A percentile compares a stretch with the other conserved stretches of the same genome.
Evolutionary conservation across 2,797 vertebrate species (phyloP).

Genomic region (Coranthus polyacanthus): DNA sequence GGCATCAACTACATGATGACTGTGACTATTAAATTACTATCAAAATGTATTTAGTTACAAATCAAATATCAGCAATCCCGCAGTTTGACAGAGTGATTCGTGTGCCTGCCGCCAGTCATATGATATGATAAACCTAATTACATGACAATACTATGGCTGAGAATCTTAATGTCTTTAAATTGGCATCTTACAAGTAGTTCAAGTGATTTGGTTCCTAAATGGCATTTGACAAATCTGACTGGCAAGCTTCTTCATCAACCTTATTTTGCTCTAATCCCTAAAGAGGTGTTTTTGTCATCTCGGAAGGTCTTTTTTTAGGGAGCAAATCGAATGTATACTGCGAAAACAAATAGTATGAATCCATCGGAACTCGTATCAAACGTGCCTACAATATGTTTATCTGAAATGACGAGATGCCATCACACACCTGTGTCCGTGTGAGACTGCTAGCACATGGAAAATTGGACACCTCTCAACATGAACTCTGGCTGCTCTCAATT

Average conservation of each 20-base stretch:
- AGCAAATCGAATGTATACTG: background rate
- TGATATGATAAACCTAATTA: slow-evolving; percentile 43
- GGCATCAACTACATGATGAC: slow-evolving; percentile 7
- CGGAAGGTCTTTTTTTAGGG: background rate
- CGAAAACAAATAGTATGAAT: background rate
- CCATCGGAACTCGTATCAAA: slow-evolving; percentile 1
- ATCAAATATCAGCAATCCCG: slow-evolving; percentile 39
- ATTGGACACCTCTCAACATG: slow-evolving; percentile 63
- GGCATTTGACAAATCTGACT: slow-evolving; percentile 2
- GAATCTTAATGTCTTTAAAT: slow-evolving; percentile 21
- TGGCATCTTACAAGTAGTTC: background rate
- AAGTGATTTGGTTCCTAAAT: slow-evolving; percentile 2
- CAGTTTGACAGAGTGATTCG: slow-evolving; percentile 13
- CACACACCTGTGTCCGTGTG: slow-evolving; percentile 68
- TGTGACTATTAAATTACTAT: background rate
- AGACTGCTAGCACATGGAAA: slow-evolving; percentile 67
- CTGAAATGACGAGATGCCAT: slow-evolving; percentile 51
- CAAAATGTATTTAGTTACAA: slow-evolving; percentile 24
- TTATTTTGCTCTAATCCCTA: background rate
- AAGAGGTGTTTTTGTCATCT: background rate
- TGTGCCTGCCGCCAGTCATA: slow-evolving; percentile 24
- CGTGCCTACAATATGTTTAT: slow-evolving; percentile 23
- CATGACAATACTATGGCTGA: slow-evolving; percentile 27
- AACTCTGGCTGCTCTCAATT: slow-evolving; percentile 50
- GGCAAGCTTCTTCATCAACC: background rate